Evolutionary conservation across 2,797 vertebrate species (phyloP), one percentile per base, ranked within the genome.

Genomic region (Triplophysa yarkandensis): DNA sequence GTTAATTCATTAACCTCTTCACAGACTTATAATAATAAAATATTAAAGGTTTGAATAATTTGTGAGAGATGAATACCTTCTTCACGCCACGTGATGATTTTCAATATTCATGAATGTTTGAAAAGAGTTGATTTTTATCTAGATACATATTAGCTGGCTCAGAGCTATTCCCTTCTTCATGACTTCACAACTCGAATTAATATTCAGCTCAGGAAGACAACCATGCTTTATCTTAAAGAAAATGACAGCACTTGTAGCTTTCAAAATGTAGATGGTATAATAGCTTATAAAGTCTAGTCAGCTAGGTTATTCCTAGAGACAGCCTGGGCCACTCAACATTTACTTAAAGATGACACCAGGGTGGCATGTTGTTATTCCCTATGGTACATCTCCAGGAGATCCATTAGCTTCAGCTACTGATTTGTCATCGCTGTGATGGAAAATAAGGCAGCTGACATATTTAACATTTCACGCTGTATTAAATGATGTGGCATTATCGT

Each of bases 181-280:
- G 44, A 76, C 52, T n/a, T 68, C 32, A 60, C 55, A 21, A 52
- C 52, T 78, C 44, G 62, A 10, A 55, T 73, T 32, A 71, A 58
- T 39, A 71, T 57, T 48, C 32, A 66, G 30, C 32, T 39, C 8
- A n/a, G 2, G 25, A 23, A 58, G 57, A 77, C 21, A 32, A 41
- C 39, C 6, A 14, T 48, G 28, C 27, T 4, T 66, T 32, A 1
- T 76, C 39, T 67, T n/a, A 25, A 10, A 32, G 10, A 11, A 60
- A 39, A 16, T 50, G 48, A 39, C 70, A 52, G 32, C 23, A 21
- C 32, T 41, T 63, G 32, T 39, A 52, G 58, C 58, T 52, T 28
- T 52, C 30, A 63, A 39, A 72, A 2, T 64, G 19, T 68, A 17
- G 64, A 74, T 57, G 16, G 50, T 25, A 50, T 9, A 10, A 6